phyloP scores from a whole-genome alignment of 2,888 invertebrate species.

The Oscheius onirici region DNA sequence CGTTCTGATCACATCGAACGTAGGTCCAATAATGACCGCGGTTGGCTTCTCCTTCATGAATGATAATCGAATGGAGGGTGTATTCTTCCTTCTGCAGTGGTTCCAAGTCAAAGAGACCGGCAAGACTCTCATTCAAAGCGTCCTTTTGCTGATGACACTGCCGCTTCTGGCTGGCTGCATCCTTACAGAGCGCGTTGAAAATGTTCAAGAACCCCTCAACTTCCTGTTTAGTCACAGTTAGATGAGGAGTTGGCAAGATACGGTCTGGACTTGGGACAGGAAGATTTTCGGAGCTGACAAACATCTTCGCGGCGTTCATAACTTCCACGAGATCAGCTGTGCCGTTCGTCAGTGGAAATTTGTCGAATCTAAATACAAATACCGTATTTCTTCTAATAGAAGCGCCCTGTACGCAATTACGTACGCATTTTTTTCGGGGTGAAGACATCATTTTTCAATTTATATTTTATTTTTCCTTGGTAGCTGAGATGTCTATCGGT shows the following conservation, averaged over 20 bases:
- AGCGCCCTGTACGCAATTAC: too few relatives aligned
- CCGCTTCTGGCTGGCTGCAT: background rate
- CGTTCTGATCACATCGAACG: slow-evolving; percentile 24
- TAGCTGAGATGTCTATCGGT: too few relatives aligned
- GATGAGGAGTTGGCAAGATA: background rate
- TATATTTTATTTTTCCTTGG: too few relatives aligned
- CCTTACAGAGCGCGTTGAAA: background rate
- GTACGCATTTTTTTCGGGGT: too few relatives aligned
- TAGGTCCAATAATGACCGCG: slow-evolving; percentile 48
- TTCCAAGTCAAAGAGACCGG: slow-evolving; percentile 22
- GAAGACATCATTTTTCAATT: too few relatives aligned
- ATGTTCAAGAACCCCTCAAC: background rate
- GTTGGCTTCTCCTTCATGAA: slow-evolving; percentile 44
- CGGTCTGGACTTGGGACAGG: background rate
- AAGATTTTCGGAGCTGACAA: background rate
- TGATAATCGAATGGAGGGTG: slow-evolving; percentile 37
- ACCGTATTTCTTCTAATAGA: background rate
- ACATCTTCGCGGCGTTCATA: background rate
- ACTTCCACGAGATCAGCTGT: background rate
- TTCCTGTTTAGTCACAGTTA: background rate
- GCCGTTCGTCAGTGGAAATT: background rate
- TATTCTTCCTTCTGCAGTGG: slow-evolving; percentile 37
- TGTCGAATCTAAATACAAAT: background rate
- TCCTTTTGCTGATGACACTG: background rate
- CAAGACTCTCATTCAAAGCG: background rate